A percentile compares a stretch with the other conserved stretches of the same genome.
phyloP scores from a whole-genome alignment of 2,797 vertebrate species.

The Bucorvus abyssinicus region DNA sequence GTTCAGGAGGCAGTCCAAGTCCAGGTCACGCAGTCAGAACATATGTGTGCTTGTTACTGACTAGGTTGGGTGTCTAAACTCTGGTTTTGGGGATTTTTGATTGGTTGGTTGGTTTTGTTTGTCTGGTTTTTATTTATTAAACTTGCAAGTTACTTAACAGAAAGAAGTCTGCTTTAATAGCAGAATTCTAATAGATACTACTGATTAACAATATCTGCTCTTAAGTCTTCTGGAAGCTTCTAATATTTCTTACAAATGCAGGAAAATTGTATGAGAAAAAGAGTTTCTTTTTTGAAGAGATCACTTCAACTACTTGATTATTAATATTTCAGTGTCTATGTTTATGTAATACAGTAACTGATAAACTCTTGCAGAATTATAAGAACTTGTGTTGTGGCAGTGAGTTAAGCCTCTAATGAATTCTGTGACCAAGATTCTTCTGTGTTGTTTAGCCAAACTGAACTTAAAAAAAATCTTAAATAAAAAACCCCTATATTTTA shows the following conservation, averaged over 20 bases:
- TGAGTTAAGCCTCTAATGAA: background rate
- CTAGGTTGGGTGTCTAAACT: background rate
- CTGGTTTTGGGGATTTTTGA: background rate
- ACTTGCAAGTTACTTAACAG: background rate
- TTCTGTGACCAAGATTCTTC: background rate
- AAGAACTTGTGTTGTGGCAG: background rate
- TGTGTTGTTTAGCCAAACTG: background rate
- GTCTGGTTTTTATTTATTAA: background rate
- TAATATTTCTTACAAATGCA: background rate
- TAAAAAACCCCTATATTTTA: background rate
- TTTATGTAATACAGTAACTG: background rate
- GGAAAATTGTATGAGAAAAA: background rate
- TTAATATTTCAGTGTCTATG: background rate
- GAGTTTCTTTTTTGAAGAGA: background rate
- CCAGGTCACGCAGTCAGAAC: background rate
- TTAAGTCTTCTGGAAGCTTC: background rate
- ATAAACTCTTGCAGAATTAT: background rate
- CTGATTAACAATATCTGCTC: background rate
- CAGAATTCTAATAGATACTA: background rate
- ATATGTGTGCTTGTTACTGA: background rate
- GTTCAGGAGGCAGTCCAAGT: background rate
- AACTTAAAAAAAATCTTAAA: background rate
- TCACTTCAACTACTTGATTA: background rate
- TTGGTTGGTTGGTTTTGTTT: background rate
- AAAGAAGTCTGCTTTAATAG: background rate